Conservation (phyloP, 2,888 invertebrate species). For the Melitaea athalia region DNA sequence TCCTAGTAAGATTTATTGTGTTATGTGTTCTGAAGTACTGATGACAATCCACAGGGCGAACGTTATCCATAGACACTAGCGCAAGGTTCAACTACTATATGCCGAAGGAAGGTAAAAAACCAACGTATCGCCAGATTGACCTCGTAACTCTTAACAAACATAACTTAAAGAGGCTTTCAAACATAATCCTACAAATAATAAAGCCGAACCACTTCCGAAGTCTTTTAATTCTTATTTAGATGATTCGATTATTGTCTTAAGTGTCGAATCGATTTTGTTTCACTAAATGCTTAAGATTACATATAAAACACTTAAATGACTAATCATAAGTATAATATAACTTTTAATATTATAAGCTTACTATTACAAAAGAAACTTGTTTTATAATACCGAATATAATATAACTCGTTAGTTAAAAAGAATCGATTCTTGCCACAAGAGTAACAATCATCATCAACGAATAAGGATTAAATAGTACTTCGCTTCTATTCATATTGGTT, state of each 20-base stretch:
- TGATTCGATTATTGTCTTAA: constrained; percentile 7
- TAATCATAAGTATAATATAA: too few species aligned
- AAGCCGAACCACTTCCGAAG: constrained; percentile 47
- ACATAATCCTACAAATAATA: constrained; percentile 70
- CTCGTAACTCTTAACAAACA: constrained; percentile 72
- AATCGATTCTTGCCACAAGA: background rate
- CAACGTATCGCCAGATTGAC: constrained; percentile 66
- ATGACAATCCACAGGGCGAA: constrained; percentile 75
- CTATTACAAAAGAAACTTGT: background rate
- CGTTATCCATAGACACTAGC: constrained; percentile 76
- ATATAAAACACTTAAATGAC: too few species aligned
- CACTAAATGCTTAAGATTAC: background rate
- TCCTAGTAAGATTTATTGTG: background rate
- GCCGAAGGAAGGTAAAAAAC: constrained; percentile 78
- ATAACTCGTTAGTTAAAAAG: background rate
- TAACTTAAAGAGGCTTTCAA: constrained; percentile 76
- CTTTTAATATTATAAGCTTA: too few species aligned
- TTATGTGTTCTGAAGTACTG: constrained; percentile 51
- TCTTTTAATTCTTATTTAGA: constrained; percentile 51
- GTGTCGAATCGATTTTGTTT: background rate
- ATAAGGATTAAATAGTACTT: constrained; percentile 36
- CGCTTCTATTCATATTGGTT: constrained; percentile 27
- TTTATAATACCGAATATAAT: too few species aligned
- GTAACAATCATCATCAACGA: background rate
- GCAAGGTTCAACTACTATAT: constrained; percentile 76